A percentile compares a stretch with the other conserved stretches of the same genome.
phyloP scores from a whole-genome alignment of 23 tunicate genomes.

The Ciona savignyi region DNA sequence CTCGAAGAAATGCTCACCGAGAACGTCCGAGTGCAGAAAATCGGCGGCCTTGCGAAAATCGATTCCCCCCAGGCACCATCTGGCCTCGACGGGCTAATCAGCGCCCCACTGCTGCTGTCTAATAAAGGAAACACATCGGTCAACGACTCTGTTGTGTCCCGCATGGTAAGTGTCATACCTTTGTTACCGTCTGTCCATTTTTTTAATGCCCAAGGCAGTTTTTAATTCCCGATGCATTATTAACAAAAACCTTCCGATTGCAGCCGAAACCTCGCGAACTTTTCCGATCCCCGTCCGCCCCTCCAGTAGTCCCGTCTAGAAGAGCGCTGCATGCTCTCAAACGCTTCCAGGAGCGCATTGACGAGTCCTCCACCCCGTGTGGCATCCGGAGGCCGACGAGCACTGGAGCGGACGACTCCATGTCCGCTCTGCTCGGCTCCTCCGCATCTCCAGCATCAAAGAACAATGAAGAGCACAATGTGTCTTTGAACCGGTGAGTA shows the following conservation, averaged over 20 bases:
- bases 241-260: background rate
- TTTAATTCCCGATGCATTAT: too few relatives aligned
- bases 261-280: slow-evolving; percentile 76
- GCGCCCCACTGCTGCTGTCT: slow-evolving; percentile 43
- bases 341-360: slow-evolving; percentile 13
- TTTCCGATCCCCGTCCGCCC: slow-evolving; percentile 92
- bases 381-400: slow-evolving; percentile 24
- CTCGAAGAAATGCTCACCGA: slow-evolving; percentile 42
- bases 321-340: slow-evolving; percentile 40
- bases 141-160: slow-evolving; percentile 3
- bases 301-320: slow-evolving; percentile 61
- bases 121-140: background rate
- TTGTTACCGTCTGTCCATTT: too few relatives aligned
- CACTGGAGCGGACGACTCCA: slow-evolving; percentile 7
- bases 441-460: slow-evolving; percentile 8
- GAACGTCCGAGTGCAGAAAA: slow-evolving; percentile 23
- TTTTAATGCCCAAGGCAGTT: too few relatives aligned
- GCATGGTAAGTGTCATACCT: slow-evolving; percentile 12
- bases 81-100: slow-evolving; percentile 44
- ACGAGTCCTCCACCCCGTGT: slow-evolving; percentile 43
- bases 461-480: slow-evolving; percentile 19
- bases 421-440: slow-evolving; percentile 4
- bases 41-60: background rate
- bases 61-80: slow-evolving; percentile 13
- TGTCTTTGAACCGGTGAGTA: slow-evolving; percentile 24